phyloP scores from a whole-genome alignment of 92 coral and sea anemone genomes.

The Zoanthus sansibaricus region DNA sequence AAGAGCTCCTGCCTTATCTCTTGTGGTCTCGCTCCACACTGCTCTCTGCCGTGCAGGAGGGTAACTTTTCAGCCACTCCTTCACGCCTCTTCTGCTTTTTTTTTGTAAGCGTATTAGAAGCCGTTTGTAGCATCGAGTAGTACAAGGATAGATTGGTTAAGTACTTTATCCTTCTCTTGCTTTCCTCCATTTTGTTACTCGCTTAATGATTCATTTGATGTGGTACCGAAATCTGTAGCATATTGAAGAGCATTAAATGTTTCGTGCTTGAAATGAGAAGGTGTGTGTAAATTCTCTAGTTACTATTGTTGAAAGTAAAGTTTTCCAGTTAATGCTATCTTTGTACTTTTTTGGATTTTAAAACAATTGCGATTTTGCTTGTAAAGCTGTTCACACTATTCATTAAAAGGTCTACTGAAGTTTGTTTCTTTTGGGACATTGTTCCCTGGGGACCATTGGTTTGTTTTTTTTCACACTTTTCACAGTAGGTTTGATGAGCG shows the following conservation, averaged over 20 bases:
- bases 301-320: not conserved
- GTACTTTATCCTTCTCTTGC: no score
- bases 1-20: no score
- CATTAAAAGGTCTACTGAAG: not conserved
- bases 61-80: no score
- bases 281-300: not conserved
- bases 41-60: no score
- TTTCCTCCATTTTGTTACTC: no score
- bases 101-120: no score
- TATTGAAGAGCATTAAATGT: not conserved
- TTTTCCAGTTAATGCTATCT: not conserved
- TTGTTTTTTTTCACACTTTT: not conserved
- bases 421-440: not conserved
- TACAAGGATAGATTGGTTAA: no score
- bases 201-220: not conserved
- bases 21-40: no score
- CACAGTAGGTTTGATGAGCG: slow-evolving; percentile 26
- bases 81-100: no score
- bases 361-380: not conserved
- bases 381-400: not conserved
- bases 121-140: no score
- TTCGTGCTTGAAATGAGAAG: slow-evolving; percentile 35
- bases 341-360: not conserved
- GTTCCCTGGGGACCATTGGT: not conserved
- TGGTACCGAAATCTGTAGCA: not conserved